Evolutionary conservation across 2,113 vertebrate genomes (phyloP), one percentile per base, ranked within the genome.

Genomic region (Rhombomys opimus): DNA sequence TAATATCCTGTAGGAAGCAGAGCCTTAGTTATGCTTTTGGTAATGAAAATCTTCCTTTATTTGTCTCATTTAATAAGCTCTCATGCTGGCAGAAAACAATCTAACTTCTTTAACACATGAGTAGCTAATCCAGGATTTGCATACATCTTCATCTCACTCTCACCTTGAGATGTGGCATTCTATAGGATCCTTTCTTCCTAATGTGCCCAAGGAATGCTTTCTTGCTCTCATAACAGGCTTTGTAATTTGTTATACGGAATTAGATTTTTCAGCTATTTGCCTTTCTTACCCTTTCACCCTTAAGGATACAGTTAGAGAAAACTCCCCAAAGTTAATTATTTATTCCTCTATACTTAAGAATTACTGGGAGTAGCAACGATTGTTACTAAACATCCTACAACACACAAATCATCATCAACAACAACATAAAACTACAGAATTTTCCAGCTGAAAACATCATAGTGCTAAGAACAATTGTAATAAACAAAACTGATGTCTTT

Each of bases 201-300:
- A 1, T 35, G 35, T 52, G 5, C 1, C 8, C 25, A 65, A 50
- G 0, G 2, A 52, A 0, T 1, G 6, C 3, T 32, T 50, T 1
- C 7, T 35, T n/a, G 18, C 22, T 72, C 11, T 80, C 46, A 4
- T 4, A 32, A 14, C 13, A 73, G 15, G 7, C 2, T 75, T 82
- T 46, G 1, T 6, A 25, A 68, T 59, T 2, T 61, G 2, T 0
- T n/a, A 72, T 46, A 41, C 13, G 13, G 67, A 50, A 4, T 8
- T 41, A 27, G 1, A 22, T 2, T 20, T 72, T 78, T 65, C 22
- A 11, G 14, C 54, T 12, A 68, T 52, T 86, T 52, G n/a, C 35
- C 65, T 78, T 35, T 85, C 41, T 59, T 93, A 25, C 14, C 14
- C 59, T 38, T 3, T 54, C 46, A 57, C 6, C 3, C 50, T 84